phyloP scores from a whole-genome alignment of 2,888 invertebrate species.

The Alloplasta piceator region DNA sequence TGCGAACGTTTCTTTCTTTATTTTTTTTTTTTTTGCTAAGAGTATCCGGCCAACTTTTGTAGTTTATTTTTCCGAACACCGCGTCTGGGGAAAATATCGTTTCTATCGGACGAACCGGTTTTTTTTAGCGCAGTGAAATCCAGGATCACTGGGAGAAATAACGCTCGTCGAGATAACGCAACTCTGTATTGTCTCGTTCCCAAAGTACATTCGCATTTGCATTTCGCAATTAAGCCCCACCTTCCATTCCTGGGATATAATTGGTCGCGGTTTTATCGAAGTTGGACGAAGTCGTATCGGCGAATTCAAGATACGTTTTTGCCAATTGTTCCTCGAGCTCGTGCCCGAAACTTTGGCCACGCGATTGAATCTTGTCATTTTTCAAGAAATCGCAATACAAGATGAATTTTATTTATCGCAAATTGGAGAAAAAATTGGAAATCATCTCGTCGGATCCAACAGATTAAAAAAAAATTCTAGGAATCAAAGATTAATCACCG shows the following conservation, averaged over 20 bases:
- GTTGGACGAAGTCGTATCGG: constrained; percentile 62
- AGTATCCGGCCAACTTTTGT: not conserved
- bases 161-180: constrained; percentile 66
- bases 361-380: too few relatives aligned
- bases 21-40: too few relatives aligned
- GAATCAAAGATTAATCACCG: too few relatives aligned
- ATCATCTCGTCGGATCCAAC: too few relatives aligned
- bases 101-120: constrained; percentile 44
- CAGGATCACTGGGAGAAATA: constrained; percentile 51
- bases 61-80: not conserved
- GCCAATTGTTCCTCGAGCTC: constrained; percentile 1
- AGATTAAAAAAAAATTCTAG: too few relatives aligned
- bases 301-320: constrained; percentile 30
- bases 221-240: constrained; percentile 78
- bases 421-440: too few relatives aligned
- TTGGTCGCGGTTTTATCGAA: constrained; percentile 73
- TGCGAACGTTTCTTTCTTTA: too few relatives aligned
- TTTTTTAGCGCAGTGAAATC: constrained; percentile 34
- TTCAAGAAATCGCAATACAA: too few relatives aligned
- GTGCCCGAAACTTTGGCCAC: too few relatives aligned
- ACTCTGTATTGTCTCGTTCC: constrained; percentile 65
- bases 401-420: too few relatives aligned
- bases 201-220: constrained; percentile 80
- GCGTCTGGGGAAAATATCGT: constrained; percentile 19
- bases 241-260: constrained; percentile 36